Conservation (phyloP, 2,113 vertebrate species). For the Mormyrus lacerda region DNA sequence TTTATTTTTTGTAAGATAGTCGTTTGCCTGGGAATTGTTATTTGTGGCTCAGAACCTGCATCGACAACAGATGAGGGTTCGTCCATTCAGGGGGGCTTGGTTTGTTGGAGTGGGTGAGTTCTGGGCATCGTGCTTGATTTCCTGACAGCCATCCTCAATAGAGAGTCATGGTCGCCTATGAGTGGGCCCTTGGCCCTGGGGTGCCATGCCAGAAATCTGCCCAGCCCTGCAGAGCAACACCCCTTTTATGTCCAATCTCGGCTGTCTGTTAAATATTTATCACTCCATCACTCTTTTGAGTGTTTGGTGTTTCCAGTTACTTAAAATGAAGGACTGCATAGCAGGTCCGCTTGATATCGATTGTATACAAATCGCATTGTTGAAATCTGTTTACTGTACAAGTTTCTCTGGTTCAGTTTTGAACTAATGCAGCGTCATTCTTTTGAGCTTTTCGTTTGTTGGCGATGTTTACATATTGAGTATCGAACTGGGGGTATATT, state of each 20-base stretch:
- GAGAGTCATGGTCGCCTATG: neutral
- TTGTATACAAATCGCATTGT: neutral
- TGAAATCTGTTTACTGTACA: neutral
- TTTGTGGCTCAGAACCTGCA: neutral
- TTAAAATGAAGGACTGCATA: neutral
- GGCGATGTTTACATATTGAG: neutral
- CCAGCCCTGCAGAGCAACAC: neutral
- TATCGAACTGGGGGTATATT: neutral
- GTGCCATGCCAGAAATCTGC: neutral
- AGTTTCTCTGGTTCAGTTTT: neutral
- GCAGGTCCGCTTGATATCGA: neutral
- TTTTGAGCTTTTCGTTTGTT: neutral
- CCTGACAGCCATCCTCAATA: neutral
- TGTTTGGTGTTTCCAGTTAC: neutral
- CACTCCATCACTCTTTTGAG: neutral
- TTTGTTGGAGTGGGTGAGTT: neutral
- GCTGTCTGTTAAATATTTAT: neutral
- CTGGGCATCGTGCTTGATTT: neutral
- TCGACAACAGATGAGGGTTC: neutral
- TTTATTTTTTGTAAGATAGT: conserved; percentile 18
- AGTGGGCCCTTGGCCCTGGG: neutral
- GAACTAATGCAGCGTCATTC: neutral
- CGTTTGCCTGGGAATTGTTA: neutral
- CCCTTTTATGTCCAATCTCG: neutral
- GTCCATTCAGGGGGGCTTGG: neutral